Evolutionary conservation across 2,888 invertebrate genomes (phyloP).

Genomic region (Yponomeuta cagnagella): DNA sequence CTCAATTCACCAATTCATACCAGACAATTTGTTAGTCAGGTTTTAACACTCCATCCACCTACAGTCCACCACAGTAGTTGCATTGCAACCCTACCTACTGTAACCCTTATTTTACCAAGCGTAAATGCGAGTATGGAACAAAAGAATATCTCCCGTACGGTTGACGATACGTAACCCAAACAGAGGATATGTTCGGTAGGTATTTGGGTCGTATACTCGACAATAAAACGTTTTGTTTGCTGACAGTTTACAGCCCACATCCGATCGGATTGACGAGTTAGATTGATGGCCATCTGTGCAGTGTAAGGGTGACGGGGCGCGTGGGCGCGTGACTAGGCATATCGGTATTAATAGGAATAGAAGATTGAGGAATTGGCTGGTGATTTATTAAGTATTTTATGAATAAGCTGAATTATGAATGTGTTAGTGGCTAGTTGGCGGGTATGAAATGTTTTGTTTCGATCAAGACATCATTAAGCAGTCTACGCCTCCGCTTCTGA

Average conservation of each 20-base stretch:
- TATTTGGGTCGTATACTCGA: slow-evolving; percentile 4
- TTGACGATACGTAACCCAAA: neutral
- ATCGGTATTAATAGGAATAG: neutral
- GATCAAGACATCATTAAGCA: too few relatives aligned
- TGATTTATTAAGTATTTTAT: neutral
- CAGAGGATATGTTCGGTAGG: neutral
- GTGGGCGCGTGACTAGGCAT: slow-evolving; percentile 20
- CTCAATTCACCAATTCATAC: too few relatives aligned
- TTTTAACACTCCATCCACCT: too few relatives aligned
- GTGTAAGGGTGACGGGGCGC: slow-evolving; percentile 18
- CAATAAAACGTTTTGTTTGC: slow-evolving; percentile 17
- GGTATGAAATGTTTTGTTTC: too few relatives aligned
- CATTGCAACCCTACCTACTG: too few relatives aligned
- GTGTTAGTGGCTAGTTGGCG: neutral
- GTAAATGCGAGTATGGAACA: too few relatives aligned
- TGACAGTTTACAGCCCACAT: slow-evolving; percentile 21
- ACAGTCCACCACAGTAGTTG: too few relatives aligned
- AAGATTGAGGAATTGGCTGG: neutral
- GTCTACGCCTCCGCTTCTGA: too few relatives aligned
- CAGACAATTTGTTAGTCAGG: too few relatives aligned
- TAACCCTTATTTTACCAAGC: too few relatives aligned
- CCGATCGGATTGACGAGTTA: slow-evolving; percentile 18
- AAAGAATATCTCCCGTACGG: neutral
- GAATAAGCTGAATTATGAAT: neutral
- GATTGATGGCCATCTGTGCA: slow-evolving; percentile 31